Conservation (phyloP, 2,797 vertebrate genomes). For the Ibycter americanus region DNA sequence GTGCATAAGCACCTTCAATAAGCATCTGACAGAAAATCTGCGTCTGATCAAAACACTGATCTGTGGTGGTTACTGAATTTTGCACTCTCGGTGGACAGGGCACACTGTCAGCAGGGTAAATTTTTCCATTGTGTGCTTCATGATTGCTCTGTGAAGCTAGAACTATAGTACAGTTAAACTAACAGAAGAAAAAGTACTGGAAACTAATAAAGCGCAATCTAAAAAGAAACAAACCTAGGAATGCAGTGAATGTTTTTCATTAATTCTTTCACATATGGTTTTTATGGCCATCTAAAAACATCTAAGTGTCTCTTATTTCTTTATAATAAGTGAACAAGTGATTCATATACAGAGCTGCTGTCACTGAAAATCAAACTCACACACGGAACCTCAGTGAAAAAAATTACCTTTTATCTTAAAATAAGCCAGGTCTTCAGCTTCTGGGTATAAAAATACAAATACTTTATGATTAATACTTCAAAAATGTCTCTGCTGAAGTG, state of each 20-base stretch:
- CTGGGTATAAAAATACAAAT: background rate
- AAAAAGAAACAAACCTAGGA: slow-evolving; percentile 5
- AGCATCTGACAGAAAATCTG: background rate
- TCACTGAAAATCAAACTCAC: slow-evolving; percentile 1
- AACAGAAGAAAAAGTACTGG: slow-evolving; percentile 16
- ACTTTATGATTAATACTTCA: background rate
- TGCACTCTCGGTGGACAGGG: background rate
- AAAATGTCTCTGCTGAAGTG: slow-evolving; percentile 4
- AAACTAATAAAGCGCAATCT: slow-evolving; percentile 8
- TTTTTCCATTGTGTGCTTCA: background rate
- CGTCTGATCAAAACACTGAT: background rate
- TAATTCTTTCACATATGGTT: slow-evolving; percentile 46
- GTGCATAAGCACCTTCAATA: background rate
- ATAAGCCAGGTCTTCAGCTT: background rate
- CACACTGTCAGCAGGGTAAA: background rate
- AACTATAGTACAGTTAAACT: background rate
- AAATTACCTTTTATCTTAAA: slow-evolving; percentile 12
- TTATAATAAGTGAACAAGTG: slow-evolving; percentile 28
- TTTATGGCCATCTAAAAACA: background rate
- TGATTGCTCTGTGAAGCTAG: background rate
- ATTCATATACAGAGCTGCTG: background rate
- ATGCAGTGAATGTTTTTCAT: slow-evolving; percentile 27
- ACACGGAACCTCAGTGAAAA: background rate
- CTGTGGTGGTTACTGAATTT: background rate
- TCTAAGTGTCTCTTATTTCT: slow-evolving; percentile 20